Percentiles rank a stretch among this genome's conserved stretches.
These are phyloP conservation scores for Liolophura sinensis DNA, from an alignment of 1,140 invertebrate species.

Conservation along the genomic window DNA sequence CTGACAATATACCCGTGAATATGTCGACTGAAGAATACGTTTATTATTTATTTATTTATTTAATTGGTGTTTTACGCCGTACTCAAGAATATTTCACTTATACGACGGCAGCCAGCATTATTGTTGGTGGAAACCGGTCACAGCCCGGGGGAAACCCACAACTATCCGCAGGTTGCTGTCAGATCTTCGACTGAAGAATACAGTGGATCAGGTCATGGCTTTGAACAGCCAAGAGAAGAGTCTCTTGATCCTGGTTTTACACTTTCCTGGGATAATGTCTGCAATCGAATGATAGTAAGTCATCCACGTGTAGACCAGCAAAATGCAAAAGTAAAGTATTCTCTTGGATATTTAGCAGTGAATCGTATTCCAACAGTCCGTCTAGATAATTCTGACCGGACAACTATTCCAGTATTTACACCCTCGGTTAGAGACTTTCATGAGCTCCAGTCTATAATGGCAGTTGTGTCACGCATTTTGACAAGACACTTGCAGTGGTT, in stretches of 20 bases:
- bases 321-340: background rate
- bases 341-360: constrained; percentile 2
- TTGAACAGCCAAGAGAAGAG: background rate
- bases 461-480: constrained; percentile 4
- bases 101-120: too few species aligned
- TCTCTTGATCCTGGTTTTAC: constrained; percentile 2
- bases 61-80: too few species aligned
- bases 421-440: background rate
- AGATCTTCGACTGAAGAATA: too few species aligned
- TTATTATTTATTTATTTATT: too few species aligned
- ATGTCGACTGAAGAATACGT: too few species aligned
- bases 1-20: too few species aligned
- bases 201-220: background rate
- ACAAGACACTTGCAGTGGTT: constrained; percentile 6
- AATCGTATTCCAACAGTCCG: background rate
- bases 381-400: background rate
- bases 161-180: too few species aligned
- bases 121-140: too few species aligned
- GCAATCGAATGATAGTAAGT: too few species aligned
- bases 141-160: too few species aligned
- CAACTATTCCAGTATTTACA: background rate
- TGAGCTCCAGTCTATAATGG: constrained; percentile 1
- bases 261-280: background rate
- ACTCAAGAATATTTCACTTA: too few species aligned
- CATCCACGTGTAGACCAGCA: too few species aligned